Evolutionary conservation across 1,140 invertebrate species (phyloP), one percentile per base, ranked within the genome.

Genomic region (Neotoxoptera formosana): DNA sequence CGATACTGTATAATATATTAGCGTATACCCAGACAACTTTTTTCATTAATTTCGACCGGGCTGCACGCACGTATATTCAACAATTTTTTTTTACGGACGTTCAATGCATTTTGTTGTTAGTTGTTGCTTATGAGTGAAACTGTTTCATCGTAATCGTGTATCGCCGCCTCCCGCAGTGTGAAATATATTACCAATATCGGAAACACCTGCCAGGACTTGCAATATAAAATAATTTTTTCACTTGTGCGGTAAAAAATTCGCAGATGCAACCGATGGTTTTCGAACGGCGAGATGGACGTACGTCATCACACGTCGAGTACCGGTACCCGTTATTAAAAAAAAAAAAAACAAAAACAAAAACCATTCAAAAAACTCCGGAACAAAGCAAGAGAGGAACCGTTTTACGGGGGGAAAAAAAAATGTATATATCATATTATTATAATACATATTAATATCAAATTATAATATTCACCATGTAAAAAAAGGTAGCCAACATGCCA

Each of bases 401-500:
- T 76, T 76, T n/a, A 76, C n/a, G 30, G 17, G 30, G 25, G n/a
- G n/a, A n/a, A 67, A n/a, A 67, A n/a, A 67, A 76, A n/a, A 76
- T n/a, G 14, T 76, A n/a, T 20, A 14, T 21, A 53, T 53, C 51
- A 53, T 53, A 20, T 53, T 21, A 67, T 76, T 17, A 20, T 34
- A n/a, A 14, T 34, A n/a, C 1, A 76, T 76, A n/a, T n/a, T n/a
- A 76, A n/a, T 76, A 76, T 76, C n/a, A 76, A n/a, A 76, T 76
- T n/a, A 76, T 76, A 83, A 86, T 36, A 36, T 45, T 96, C 95
- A 98, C 98, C 97, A 98, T 93, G 98, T 96, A 95, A 99, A 99
- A 96, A 99, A 99, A 3, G 98, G 98, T 91, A 99, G 96, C 98
- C 98, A 99, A 95, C 98, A 99, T 14, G 98, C 96, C 88, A 99